Conservation (phyloP, 1,140 invertebrate species). For the Macrocentrus cingulum region DNA sequence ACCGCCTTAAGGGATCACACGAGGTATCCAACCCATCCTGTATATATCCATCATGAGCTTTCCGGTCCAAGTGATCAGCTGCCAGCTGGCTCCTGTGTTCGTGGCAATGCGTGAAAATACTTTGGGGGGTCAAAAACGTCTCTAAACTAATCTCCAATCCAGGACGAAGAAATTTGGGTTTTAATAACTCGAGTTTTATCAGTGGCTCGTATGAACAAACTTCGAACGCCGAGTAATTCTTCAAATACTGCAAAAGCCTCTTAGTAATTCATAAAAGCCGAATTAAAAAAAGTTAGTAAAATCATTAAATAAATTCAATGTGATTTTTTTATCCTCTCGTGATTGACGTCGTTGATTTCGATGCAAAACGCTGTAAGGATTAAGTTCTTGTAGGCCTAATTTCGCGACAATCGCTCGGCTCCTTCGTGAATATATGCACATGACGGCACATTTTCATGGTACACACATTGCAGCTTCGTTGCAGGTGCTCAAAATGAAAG, state of each 20-base stretch:
- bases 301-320: no score
- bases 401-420: conserved; percentile 20
- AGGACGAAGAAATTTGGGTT: background rate
- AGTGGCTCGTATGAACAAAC: no score
- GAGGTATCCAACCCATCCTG: conserved; percentile 5
- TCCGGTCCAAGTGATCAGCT: conserved; percentile 17
- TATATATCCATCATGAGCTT: conserved; percentile 17
- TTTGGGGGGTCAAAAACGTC: conserved; percentile 1
- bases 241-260: no score
- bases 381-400: conserved; percentile 19
- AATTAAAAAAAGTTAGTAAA: no score
- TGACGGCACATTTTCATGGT: conserved; percentile 19
- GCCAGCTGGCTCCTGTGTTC: conserved; percentile 9
- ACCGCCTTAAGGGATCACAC: conserved; percentile 8
- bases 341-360: no score
- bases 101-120: conserved; percentile 3
- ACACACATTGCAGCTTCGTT: conserved; percentile 15
- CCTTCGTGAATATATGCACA: conserved; percentile 18
- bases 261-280: no score
- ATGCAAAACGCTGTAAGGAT: no score
- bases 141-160: background rate
- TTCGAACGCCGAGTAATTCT: no score
- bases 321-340: no score
- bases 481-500: conserved; percentile 21
- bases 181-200: background rate